Conservation (phyloP, 2,797 vertebrate species). For the Pantherophis vulpinus region DNA sequence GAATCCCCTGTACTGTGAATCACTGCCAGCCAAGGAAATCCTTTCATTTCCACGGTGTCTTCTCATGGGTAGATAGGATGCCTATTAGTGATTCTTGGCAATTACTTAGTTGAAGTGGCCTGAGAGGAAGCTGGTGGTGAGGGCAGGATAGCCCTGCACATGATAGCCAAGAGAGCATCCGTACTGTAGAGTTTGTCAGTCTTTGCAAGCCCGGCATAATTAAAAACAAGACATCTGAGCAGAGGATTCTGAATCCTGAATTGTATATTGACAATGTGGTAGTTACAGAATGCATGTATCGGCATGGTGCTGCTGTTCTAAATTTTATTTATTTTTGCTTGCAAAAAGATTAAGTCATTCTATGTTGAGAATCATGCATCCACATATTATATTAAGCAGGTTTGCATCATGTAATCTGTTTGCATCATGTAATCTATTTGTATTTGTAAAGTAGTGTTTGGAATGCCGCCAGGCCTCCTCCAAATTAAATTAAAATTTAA, state of each 20-base stretch:
- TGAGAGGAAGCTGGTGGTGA: background rate
- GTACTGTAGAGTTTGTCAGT: background rate
- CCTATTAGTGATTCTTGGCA: background rate
- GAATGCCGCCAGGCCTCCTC: background rate
- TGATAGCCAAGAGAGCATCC: background rate
- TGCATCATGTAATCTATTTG: background rate
- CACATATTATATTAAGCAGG: background rate
- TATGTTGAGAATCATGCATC: background rate
- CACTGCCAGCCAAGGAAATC: background rate
- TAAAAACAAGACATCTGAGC: background rate
- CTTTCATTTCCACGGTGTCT: background rate
- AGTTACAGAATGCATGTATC: background rate
- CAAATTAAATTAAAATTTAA: background rate
- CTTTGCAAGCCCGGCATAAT: background rate
- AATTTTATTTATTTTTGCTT: background rate
- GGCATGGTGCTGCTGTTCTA: background rate
- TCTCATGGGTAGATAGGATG: background rate
- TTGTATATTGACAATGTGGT: background rate
- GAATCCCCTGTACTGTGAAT: too few species aligned
- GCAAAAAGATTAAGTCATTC: background rate
- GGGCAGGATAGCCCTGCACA: background rate
- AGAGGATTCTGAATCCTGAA: background rate
- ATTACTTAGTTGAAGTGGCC: background rate
- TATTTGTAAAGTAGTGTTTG: background rate
- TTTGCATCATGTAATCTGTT: background rate